phyloP scores from a whole-genome alignment of 2,113 vertebrate species.

The Gorsachius goisagi region DNA sequence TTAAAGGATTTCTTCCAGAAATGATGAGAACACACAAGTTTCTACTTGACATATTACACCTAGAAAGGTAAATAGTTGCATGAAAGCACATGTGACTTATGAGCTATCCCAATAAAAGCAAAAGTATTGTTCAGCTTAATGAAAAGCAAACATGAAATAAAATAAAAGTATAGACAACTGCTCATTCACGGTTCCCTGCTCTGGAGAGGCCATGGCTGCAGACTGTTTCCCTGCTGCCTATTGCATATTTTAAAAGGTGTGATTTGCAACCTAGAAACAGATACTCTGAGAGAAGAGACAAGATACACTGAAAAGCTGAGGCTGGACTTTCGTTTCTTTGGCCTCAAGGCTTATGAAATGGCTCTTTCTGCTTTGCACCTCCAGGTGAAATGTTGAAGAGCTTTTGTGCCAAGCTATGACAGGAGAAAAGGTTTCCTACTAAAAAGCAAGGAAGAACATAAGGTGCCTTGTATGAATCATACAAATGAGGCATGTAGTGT shows the following conservation, averaged over 20 bases:
- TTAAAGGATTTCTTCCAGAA: background rate
- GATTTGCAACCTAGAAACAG: slow-evolving; percentile 3
- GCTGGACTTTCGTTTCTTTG: background rate
- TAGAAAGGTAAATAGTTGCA: background rate
- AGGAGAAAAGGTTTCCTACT: background rate
- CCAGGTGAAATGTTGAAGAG: background rate
- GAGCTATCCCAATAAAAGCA: background rate
- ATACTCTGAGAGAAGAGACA: background rate
- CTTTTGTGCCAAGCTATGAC: background rate
- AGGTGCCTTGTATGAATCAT: background rate
- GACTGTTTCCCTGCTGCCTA: background rate
- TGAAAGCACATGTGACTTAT: background rate
- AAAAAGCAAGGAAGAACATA: background rate
- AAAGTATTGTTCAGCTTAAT: background rate
- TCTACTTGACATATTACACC: background rate
- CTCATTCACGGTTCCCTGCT: background rate
- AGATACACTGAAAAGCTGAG: background rate
- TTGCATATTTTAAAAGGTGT: background rate
- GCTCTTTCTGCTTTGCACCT: background rate
- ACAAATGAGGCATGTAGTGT: background rate
- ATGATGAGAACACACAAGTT: background rate
- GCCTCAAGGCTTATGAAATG: background rate
- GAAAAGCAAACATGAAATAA: background rate
- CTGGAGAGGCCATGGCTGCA: background rate
- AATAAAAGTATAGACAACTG: background rate